phyloP scores from a whole-genome alignment of 1,140 invertebrate genomes.

The Drosophila eugracilis region DNA sequence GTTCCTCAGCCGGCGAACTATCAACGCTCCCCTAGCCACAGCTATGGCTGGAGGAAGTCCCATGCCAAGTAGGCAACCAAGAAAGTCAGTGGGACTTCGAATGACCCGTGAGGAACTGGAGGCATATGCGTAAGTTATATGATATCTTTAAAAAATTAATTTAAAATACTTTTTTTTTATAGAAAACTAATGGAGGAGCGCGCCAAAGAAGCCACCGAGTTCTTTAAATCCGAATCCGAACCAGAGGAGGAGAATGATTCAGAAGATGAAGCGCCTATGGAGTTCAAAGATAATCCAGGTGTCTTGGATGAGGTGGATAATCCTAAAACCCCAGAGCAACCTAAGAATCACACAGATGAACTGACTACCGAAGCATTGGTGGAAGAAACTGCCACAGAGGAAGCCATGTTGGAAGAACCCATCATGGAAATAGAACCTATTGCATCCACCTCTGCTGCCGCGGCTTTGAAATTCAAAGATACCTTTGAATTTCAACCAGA shows the following conservation, averaged over 20 bases:
- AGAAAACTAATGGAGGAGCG: constrained; percentile 86
- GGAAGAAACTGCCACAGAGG: not conserved
- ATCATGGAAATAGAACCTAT: constrained; percentile 8
- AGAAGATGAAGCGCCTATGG: constrained; percentile 6
- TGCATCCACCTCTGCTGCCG: constrained; percentile 14
- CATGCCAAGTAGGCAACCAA: constrained; percentile 54
- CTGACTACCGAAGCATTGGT: not conserved
- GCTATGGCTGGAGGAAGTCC: constrained; percentile 76
- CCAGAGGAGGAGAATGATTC: constrained; percentile 42
- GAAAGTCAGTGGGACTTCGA: constrained; percentile 80
- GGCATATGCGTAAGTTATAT: constrained; percentile 85
- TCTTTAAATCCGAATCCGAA: constrained; percentile 87
- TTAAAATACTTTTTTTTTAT: not conserved
- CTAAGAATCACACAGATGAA: not conserved
- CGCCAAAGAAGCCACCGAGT: constrained; percentile 86
- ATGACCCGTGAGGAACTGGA: constrained; percentile 85
- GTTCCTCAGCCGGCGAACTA: constrained; percentile 86
- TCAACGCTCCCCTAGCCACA: constrained; percentile 70
- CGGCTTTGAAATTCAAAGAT: not conserved
- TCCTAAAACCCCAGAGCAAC: not conserved
- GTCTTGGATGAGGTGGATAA: constrained; percentile 9
- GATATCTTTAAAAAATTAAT: not conserved
- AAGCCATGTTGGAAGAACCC: not conserved
- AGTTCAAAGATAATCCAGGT: constrained; percentile 39
- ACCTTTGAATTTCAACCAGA: not conserved